Percentiles rank a stretch among this genome's conserved stretches.
Conservation (phyloP, 2,888 invertebrate genomes). For the Drosophila lutescens region DNA sequence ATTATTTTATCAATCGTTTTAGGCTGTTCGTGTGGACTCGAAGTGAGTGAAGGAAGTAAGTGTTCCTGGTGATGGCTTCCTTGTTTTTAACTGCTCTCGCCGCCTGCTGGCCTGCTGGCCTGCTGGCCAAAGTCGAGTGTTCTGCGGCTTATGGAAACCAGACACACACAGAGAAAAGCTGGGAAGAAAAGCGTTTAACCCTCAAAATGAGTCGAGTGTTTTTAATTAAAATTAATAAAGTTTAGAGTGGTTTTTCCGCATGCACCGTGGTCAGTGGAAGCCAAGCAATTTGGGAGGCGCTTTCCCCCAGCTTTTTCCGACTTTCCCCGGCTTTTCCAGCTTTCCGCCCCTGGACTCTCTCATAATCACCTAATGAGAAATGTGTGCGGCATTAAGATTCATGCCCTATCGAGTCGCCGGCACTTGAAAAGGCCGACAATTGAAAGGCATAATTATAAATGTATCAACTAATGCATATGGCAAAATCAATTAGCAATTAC, state of each 20-base stretch:
- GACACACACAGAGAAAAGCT: constrained; percentile 12
- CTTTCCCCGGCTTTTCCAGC: not conserved
- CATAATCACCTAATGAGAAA: constrained; percentile 54
- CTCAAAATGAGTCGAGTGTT: constrained; percentile 75
- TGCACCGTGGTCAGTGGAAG: constrained; percentile 6
- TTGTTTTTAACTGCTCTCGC: constrained; percentile 69
- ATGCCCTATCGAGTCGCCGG: constrained; percentile 33
- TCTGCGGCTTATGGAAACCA: constrained; percentile 66
- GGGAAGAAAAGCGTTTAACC: constrained; percentile 56
- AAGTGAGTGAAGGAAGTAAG: constrained; percentile 4
- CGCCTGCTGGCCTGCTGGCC: constrained; percentile 79
- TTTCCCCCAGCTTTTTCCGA: not conserved
- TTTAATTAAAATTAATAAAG: constrained; percentile 79
- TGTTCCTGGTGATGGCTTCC: constrained; percentile 61
- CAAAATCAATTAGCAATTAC: constrained; percentile 74
- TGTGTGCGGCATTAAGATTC: constrained; percentile 48
- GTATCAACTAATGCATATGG: constrained; percentile 73
- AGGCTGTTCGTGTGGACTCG: not conserved
- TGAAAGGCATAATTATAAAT: constrained; percentile 69
- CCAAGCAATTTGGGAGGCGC: not conserved
- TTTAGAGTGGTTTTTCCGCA: constrained; percentile 73
- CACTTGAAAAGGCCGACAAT: constrained; percentile 59
- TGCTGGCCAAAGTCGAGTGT: constrained; percentile 70
- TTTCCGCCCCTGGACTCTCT: constrained; percentile 1
- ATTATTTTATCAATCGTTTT: no score